Evolutionary conservation across 2,113 vertebrate species (phyloP), one percentile per base, ranked within the genome.

Genomic region (Pterocles gutturalis): DNA sequence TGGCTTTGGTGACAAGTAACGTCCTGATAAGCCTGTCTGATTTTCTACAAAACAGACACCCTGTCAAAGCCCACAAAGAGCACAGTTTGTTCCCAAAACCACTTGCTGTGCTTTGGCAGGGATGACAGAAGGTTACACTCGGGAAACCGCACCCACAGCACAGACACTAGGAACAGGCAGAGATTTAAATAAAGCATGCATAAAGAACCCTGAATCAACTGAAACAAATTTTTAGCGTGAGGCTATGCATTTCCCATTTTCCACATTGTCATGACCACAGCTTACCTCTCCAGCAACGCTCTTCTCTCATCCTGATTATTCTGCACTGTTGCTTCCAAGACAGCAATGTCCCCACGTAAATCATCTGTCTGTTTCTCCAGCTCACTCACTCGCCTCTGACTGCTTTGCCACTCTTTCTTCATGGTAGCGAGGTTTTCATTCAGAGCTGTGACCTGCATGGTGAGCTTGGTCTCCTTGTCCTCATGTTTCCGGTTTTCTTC

Each of bases 301-400:
- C 99, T 98, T 77, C 99, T 98, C 96, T 99, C 99, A 14, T 99
- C 99, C 96, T 99, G 99, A 94, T 99, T 99, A 97, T 99, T 99
- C 96, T 99, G 99, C 66, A 99, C 99, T 0, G 99, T 99, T 82
- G 99, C 99, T 96, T 99, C 99, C 81, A 99, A 91, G 36, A 99
- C 99, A 0, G 99, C 99, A 26, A 99, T 99, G 94, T 99, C 99
- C 7, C 99, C 99, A 54, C 99, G 98, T 67, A 99, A 97, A 94
- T 99, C 99, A 5, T 99, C 99, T 0, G 98, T 99, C 96, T 99
- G 99, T 62, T 99, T 99, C 98, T 99, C 99, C 38, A 99, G 99
- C 71, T 99, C 99, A 0, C 98, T 97, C 5, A 99, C 99, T 65
- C 99, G 97, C 78, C 99, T 98, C 78, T 99, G 99, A 96, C 99